phyloP scores from a whole-genome alignment of 2,113 vertebrate species.

The Clarias macrocephalus region DNA sequence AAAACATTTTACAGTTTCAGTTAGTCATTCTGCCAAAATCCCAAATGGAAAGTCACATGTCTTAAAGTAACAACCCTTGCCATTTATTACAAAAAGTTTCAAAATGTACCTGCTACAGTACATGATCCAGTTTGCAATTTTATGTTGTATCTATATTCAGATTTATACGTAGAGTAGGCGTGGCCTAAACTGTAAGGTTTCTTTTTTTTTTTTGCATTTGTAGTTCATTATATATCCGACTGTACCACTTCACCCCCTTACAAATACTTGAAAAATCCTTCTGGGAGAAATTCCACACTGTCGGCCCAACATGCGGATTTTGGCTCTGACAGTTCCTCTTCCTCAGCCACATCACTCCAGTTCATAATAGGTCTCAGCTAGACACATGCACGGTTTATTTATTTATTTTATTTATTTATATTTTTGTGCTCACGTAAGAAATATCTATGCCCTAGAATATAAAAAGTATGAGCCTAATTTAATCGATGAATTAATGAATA shows the following conservation, averaged over 20 bases:
- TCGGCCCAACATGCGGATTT: not conserved
- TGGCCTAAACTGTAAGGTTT: not conserved
- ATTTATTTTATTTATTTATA: not conserved
- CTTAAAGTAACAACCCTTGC: no score
- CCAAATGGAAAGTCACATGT: no score
- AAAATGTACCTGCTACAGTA: no score
- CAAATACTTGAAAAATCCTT: not conserved
- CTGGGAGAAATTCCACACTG: not conserved
- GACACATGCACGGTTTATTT: not conserved
- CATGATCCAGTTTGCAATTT: not conserved
- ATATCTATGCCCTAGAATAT: not conserved
- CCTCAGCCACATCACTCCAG: not conserved
- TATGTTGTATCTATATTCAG: not conserved
- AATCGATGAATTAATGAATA: not conserved
- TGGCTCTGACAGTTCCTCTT: not conserved
- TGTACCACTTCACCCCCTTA: no score
- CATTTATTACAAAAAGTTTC: no score
- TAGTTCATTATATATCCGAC: no score
- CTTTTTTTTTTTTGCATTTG: not conserved
- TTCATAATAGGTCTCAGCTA: not conserved
- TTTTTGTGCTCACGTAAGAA: not conserved
- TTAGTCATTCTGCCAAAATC: no score
- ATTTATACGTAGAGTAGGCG: not conserved
- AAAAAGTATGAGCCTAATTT: not conserved
- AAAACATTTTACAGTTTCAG: no score